A percentile compares a stretch with the other conserved stretches of the same genome.
Evolutionary conservation across 2,797 vertebrate genomes (phyloP).

Genomic region (Ctenopoma multispine): DNA sequence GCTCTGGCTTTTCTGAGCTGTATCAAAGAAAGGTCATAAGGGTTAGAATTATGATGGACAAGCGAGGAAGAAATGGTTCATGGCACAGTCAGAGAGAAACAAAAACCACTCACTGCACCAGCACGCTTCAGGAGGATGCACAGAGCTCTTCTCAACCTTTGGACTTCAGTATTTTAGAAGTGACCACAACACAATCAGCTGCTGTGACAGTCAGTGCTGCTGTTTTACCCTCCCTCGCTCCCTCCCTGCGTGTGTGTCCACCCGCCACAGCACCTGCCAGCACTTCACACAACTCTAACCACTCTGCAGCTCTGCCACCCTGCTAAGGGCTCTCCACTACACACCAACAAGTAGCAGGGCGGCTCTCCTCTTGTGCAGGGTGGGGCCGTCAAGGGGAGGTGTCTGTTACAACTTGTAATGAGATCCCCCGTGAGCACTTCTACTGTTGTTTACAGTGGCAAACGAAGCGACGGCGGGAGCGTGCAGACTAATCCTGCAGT

Average conservation of each 20-base stretch:
- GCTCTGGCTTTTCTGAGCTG: conserved; percentile 5
- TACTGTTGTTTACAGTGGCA: conserved; percentile 43
- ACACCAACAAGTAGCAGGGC: conserved; percentile 25
- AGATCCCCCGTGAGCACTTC: conserved; percentile 49
- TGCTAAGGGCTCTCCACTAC: conserved; percentile 47
- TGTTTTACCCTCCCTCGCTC: background rate
- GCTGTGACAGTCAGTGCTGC: background rate
- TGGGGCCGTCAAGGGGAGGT: conserved; percentile 36
- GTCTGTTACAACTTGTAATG: conserved; percentile 60
- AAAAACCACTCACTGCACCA: background rate
- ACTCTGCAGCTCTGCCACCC: conserved; percentile 44
- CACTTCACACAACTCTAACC: conserved; percentile 56
- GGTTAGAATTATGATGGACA: conserved; percentile 29
- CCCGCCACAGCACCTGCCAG: conserved; percentile 59
- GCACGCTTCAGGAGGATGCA: background rate
- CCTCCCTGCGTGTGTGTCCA: background rate
- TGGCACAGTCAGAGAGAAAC: background rate
- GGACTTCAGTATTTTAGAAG: background rate
- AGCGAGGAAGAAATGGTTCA: conserved; percentile 23
- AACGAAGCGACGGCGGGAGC: conserved; percentile 26
- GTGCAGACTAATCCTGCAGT: conserved; percentile 33
- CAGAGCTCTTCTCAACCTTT: background rate
- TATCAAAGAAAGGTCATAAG: conserved; percentile 21
- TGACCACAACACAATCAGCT: conserved; percentile 11
- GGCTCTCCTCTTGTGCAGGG: conserved; percentile 26